phyloP scores from a whole-genome alignment of 2,113 vertebrate genomes.

The Delphinus delphis region DNA sequence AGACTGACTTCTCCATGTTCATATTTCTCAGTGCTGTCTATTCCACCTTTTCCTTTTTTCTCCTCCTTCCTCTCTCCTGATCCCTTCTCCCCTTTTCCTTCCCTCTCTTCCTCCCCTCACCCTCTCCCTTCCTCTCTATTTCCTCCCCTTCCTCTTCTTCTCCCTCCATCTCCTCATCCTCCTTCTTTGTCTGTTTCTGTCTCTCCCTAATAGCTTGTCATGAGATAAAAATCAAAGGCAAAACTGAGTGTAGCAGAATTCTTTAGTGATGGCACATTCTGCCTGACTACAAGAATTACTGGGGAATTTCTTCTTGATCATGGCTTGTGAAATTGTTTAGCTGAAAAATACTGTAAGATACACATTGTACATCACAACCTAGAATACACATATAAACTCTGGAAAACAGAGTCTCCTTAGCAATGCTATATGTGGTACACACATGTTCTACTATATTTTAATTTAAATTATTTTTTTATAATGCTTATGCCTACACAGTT shows the following conservation, averaged over 20 bases:
- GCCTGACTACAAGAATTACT: background rate
- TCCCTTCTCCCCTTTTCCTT: no score
- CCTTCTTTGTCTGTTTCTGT: no score
- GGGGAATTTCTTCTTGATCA: background rate
- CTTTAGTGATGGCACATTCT: background rate
- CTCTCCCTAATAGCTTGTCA: background rate
- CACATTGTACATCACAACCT: background rate
- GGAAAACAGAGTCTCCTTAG: background rate
- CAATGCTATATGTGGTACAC: background rate
- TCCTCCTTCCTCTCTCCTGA: no score
- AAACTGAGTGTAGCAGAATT: background rate
- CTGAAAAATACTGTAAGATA: background rate
- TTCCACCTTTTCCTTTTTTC: background rate
- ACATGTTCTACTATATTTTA: background rate
- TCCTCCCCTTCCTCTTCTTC: no score
- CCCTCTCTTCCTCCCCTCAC: accelerated
- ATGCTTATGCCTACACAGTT: background rate
- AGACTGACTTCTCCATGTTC: background rate
- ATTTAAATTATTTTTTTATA: background rate
- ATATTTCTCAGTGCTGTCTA: background rate
- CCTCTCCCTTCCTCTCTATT: background rate
- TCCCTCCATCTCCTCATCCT: accelerated
- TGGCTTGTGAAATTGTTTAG: background rate
- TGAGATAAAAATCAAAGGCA: background rate
- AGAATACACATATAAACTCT: background rate